Percentiles rank a stretch among this genome's conserved stretches.
Conservation (phyloP, 1,140 invertebrate species). For the Anagrus nilaparvatae region DNA sequence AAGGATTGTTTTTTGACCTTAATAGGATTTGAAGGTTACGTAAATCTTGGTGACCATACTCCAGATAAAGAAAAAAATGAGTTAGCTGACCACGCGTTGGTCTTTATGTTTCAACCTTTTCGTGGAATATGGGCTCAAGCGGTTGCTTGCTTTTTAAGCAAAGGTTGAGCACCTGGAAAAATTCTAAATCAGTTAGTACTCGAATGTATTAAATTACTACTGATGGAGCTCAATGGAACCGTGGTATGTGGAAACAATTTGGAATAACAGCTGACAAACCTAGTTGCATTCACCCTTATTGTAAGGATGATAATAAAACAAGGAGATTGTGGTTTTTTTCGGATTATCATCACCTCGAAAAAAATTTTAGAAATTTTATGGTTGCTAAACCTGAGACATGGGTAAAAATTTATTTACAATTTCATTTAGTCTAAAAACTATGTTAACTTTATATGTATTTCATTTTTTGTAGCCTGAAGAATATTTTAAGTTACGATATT, state of each 20-base stretch:
- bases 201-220: no score
- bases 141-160: constrained; percentile 21
- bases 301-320: no score
- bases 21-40: constrained; percentile 17
- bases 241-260: no score
- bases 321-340: constrained; percentile 14
- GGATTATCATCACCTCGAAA: constrained; percentile 9
- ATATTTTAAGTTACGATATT: constrained; percentile 6
- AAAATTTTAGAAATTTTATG: constrained; percentile 9
- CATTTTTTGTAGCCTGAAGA: constrained; percentile 9
- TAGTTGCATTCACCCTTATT: no score
- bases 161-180: constrained; percentile 15
- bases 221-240: no score
- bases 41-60: constrained; percentile 21
- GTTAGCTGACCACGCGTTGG: constrained; percentile 22
- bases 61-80: constrained; percentile 16
- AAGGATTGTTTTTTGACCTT: no score
- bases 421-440: background rate
- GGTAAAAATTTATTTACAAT: background rate
- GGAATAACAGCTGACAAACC: no score
- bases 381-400: background rate
- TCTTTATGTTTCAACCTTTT: constrained; percentile 27
- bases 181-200: constrained; percentile 21
- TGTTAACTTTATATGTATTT: background rate
- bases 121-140: constrained; percentile 20